A percentile compares a stretch with the other conserved stretches of the same genome.
Evolutionary conservation across 1,140 invertebrate species (phyloP).

Genomic region (Aphaenogaster floridana): DNA sequence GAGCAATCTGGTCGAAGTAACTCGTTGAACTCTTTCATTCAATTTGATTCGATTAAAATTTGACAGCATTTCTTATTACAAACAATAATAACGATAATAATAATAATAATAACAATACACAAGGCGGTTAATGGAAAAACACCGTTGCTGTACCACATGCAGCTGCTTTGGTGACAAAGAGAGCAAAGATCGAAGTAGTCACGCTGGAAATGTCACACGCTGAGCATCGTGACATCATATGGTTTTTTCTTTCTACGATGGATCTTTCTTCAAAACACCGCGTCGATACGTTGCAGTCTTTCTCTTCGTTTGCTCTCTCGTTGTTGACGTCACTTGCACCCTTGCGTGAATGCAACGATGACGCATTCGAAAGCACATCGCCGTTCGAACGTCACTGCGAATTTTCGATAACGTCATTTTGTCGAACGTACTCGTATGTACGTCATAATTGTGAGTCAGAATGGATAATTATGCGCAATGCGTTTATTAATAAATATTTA

Average conservation of each 20-base stretch:
- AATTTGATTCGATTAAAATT: slow-evolving; percentile 8
- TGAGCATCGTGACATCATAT: slow-evolving; percentile 68
- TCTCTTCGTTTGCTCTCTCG: background rate
- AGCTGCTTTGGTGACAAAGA: background rate
- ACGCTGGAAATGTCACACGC: slow-evolving; percentile 79
- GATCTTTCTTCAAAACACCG: slow-evolving; percentile 1
- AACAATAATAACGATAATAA: background rate
- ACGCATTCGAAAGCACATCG: background rate
- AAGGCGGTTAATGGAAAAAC: background rate
- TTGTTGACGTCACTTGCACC: slow-evolving; percentile 11
- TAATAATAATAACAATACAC: background rate
- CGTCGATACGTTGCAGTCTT: background rate
- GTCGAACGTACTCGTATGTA: background rate
- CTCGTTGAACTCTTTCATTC: background rate
- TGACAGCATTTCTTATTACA: background rate
- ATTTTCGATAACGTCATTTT: background rate
- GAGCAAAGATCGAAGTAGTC: slow-evolving; percentile 8
- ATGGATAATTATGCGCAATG: background rate
- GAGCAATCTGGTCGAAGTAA: background rate
- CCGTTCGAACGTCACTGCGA: background rate
- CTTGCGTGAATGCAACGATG: background rate
- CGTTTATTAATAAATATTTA: background rate
- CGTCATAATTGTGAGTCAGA: slow-evolving; percentile 1
- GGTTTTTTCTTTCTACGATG: slow-evolving; percentile 49
- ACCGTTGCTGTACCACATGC: background rate